Conservation (phyloP, 2,113 vertebrate species). For the Atherinomorus stipes region DNA sequence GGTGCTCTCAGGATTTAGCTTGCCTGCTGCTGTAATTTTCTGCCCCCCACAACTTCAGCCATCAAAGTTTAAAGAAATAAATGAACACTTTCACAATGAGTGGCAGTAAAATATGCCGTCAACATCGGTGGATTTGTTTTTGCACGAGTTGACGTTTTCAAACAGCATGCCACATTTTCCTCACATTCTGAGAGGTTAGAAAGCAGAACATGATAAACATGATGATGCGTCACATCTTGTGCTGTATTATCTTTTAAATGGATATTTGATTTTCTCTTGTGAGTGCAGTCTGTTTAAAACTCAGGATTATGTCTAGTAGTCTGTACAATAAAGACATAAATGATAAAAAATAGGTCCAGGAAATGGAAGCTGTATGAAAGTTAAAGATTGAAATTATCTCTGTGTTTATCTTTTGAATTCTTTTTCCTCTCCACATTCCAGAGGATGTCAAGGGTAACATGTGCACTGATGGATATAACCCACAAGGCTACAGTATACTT, state of each 20-base stretch:
- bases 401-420: constrained; percentile 4
- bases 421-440: not conserved
- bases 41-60: not conserved
- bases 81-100: not conserved
- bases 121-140: not conserved
- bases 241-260: not conserved
- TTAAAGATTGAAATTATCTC: constrained; percentile 13
- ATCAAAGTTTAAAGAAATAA: constrained; percentile 22
- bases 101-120: constrained; percentile 14
- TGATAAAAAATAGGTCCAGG: not conserved
- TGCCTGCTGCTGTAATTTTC: constrained; percentile 47
- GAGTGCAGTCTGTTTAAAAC: not conserved
- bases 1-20: constrained; percentile 41
- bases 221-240: not conserved
- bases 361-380: not conserved
- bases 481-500: too few species aligned
- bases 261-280: not conserved
- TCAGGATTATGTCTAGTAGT: not conserved
- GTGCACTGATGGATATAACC: constrained; percentile 22
- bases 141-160: not conserved
- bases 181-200: not conserved
- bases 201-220: not conserved
- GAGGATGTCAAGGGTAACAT: constrained; percentile 26
- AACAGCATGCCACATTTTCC: not conserved
- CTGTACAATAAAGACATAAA: constrained; percentile 7